Evolutionary conservation across 1,140 invertebrate species (phyloP).

Genomic region (Heliconius hewitsoni): DNA sequence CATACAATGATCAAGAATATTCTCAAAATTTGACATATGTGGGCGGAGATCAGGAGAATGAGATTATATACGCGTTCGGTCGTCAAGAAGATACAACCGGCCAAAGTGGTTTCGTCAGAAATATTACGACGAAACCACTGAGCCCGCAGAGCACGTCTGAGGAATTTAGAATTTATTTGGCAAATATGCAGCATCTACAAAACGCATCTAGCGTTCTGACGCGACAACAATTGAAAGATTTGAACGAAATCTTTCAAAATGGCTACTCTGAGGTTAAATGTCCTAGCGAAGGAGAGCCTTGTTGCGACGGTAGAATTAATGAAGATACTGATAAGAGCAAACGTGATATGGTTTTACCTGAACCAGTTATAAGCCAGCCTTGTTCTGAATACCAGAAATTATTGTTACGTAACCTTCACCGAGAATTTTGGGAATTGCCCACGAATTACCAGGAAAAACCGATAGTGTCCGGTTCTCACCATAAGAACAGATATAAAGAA

Average conservation of each 20-base stretch:
- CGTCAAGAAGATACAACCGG: constrained; percentile 68
- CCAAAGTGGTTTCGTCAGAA: constrained; percentile 71
- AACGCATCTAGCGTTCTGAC: constrained; percentile 84
- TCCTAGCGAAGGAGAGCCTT: constrained; percentile 63
- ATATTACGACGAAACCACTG: constrained; percentile 83
- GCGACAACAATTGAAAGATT: constrained; percentile 80
- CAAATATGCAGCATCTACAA: constrained; percentile 86
- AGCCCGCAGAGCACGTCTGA: constrained; percentile 84
- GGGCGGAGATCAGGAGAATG: constrained; percentile 76
- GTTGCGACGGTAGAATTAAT: constrained; percentile 55
- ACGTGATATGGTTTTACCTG: constrained; percentile 74
- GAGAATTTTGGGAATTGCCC: constrained; percentile 96
- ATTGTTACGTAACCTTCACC: constrained; percentile 89
- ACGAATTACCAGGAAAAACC: constrained; percentile 94
- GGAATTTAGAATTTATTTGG: constrained; percentile 85
- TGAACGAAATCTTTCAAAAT: constrained; percentile 83
- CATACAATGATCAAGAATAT: constrained; percentile 63
- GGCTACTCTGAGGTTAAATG: constrained; percentile 74
- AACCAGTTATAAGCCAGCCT: constrained; percentile 58
- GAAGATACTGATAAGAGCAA: constrained; percentile 64
- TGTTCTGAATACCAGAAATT: constrained; percentile 83
- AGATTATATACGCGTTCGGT: constrained; percentile 77
- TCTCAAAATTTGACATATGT: constrained; percentile 74
- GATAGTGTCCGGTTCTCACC: constrained; percentile 92
- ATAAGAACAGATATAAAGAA: constrained; percentile 94